A percentile compares a stretch with the other conserved stretches of the same genome.
Conservation (phyloP, 2,888 invertebrate genomes). For the Dasypogon diadema region DNA sequence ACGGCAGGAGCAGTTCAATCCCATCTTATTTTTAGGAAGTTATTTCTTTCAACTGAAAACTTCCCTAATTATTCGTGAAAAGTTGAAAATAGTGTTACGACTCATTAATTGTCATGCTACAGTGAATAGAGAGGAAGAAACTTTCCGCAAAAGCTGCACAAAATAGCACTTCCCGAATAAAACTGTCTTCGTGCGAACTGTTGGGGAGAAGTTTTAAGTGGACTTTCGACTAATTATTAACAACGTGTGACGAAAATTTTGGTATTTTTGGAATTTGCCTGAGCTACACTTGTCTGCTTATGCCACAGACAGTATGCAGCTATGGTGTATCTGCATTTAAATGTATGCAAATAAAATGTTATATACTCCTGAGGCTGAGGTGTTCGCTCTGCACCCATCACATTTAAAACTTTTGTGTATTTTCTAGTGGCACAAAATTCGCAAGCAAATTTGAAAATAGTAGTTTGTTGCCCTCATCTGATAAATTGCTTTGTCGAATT, state of each 20-base stretch:
- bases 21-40: constrained; percentile 24
- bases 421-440: too few relatives aligned
- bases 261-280: not conserved
- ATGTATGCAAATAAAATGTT: too few relatives aligned
- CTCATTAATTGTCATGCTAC: constrained; percentile 36
- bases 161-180: constrained; percentile 19
- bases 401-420: too few relatives aligned
- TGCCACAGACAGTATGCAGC: too few relatives aligned
- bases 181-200: not conserved
- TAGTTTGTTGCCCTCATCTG: too few relatives aligned
- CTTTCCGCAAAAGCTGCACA: constrained; percentile 12
- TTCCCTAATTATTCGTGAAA: constrained; percentile 39
- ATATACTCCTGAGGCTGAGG: too few relatives aligned
- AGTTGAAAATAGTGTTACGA: constrained; percentile 33
- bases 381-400: too few relatives aligned
- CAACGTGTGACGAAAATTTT: constrained; percentile 17
- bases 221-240: constrained; percentile 27
- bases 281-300: not conserved
- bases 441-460: too few relatives aligned
- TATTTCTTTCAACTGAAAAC: constrained; percentile 24
- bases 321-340: too few relatives aligned
- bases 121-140: constrained; percentile 15
- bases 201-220: constrained; percentile 14
- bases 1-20: constrained; percentile 12
- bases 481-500: too few relatives aligned